Evolutionary conservation across 2,888 invertebrate species (phyloP).

Genomic region (Catocala fraxini): DNA sequence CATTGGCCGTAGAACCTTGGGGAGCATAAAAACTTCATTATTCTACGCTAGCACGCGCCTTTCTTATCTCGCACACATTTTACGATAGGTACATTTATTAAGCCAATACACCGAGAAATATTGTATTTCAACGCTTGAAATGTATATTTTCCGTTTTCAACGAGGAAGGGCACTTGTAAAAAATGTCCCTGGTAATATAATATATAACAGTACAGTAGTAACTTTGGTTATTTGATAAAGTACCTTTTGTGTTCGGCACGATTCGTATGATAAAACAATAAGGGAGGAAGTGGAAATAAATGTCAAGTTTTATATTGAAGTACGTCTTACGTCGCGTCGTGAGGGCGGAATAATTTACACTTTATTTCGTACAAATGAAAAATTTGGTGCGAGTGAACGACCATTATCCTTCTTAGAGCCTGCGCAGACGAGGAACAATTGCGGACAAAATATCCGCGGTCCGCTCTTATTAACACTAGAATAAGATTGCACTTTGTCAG

Average conservation of each 20-base stretch:
- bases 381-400: too few relatives aligned
- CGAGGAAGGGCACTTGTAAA: constrained; percentile 9
- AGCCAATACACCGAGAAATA: constrained; percentile 20
- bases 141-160: constrained; percentile 14
- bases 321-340: background rate
- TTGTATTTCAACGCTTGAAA: constrained; percentile 26
- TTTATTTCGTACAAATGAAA: too few relatives aligned
- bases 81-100: constrained; percentile 21
- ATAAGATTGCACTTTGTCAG: too few relatives aligned
- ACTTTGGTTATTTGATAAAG: constrained; percentile 27
- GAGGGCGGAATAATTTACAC: background rate
- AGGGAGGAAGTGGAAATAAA: constrained; percentile 8
- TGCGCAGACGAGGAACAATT: too few relatives aligned
- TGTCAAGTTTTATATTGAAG: constrained; percentile 10
- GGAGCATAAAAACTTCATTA: background rate
- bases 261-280: constrained; percentile 30
- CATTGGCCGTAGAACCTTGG: too few relatives aligned
- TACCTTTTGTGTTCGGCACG: constrained; percentile 9
- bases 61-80: constrained; percentile 7
- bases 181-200: constrained; percentile 11
- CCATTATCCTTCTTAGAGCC: too few relatives aligned
- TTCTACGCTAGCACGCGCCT: background rate
- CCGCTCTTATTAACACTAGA: too few relatives aligned
- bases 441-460: too few relatives aligned
- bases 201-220: constrained; percentile 5